Evolutionary conservation across 1,140 invertebrate species (phyloP), one percentile per base, ranked within the genome.

Genomic region (Drosophila bocki): DNA sequence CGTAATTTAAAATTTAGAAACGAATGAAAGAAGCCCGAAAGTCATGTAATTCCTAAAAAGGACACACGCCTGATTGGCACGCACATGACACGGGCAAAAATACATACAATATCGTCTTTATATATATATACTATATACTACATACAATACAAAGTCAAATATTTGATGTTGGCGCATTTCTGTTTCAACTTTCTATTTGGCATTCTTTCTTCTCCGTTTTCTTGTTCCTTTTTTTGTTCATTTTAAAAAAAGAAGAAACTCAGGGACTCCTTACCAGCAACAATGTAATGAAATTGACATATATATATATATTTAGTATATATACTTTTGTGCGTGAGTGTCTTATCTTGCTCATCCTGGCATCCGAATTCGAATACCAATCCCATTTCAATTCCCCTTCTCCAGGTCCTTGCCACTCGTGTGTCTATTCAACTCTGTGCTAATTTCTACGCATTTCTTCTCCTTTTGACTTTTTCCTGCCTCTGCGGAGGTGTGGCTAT

Each of bases 61-160:
- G 80, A 86, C 84, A 80, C 65, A 88, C 84, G 80, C 84, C 77
- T 87, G 83, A 87, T 87, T 87, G 83, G 84, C 83, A 87, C 83
- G 80, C 83, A 87, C 84, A 77, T 53, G 67, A 42, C 64, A 32
- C 45, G 39, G 35, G 53, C 78, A 78, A 62, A 56, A 45, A 67
- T 26, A 63, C 13, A 67, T 45, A 58, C 29, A 7, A 56, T 19
- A 45, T 32, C 37, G 0, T n/a, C 26, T 45, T 48, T 11, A 11
- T 5, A 26, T 26, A 45, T 44, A 33, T 32, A 51, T 33, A 45
- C 19, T 19, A 57, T 39, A 35, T 50, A 29, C 26, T 13, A 65
- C 50, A 58, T 26, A 79, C 67, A 79, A 82, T 75, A 87, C 80
- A 87, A 87, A 87, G 83, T 88, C 84, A 87, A 87, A 87, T 87